phyloP scores from a whole-genome alignment of 2,113 vertebrate species.

The Dipodomys stephensi region DNA sequence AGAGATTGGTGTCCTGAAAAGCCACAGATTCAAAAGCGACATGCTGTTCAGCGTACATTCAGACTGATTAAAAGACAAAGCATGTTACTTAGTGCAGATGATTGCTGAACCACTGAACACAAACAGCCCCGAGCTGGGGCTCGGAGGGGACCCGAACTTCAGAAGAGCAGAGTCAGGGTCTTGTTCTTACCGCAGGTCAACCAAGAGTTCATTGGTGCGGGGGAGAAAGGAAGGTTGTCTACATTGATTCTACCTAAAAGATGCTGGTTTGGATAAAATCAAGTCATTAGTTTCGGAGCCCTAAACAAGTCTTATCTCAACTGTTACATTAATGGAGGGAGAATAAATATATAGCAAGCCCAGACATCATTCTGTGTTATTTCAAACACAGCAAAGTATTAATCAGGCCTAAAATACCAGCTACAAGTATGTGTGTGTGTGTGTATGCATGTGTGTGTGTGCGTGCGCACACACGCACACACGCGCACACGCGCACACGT shows the following conservation, averaged over 20 bases:
- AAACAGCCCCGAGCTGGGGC: neutral
- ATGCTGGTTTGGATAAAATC: slow-evolving; percentile 82
- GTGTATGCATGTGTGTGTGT: no score
- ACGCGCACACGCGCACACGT: no score
- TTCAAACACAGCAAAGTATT: slow-evolving; percentile 83
- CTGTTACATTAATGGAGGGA: slow-evolving; percentile 84
- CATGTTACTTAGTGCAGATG: neutral
- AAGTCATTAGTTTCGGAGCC: slow-evolving; percentile 87
- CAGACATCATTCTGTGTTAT: slow-evolving; percentile 80
- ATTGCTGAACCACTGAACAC: neutral
- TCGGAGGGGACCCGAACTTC: neutral
- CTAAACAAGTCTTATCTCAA: slow-evolving; percentile 85
- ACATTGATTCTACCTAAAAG: slow-evolving; percentile 84
- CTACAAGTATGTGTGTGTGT: slow-evolving; percentile 79
- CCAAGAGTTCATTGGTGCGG: slow-evolving; percentile 64
- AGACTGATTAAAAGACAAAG: slow-evolving; percentile 19
- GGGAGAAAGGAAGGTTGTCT: slow-evolving; percentile 78
- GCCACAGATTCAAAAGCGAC: slow-evolving; percentile 31
- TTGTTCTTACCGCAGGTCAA: slow-evolving; percentile 63
- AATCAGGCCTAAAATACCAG: slow-evolving; percentile 84
- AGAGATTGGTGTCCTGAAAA: neutral
- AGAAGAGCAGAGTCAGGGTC: neutral
- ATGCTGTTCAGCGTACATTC: slow-evolving; percentile 33
- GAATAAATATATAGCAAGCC: slow-evolving; percentile 82
- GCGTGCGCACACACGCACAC: rapidly evolving